Percentiles rank a stretch among this genome's conserved stretches.
These are phyloP conservation scores for Oikopleura vanhoeffeni DNA, from an alignment of 23 tunicate genomes.

Conservation along the genomic window DNA sequence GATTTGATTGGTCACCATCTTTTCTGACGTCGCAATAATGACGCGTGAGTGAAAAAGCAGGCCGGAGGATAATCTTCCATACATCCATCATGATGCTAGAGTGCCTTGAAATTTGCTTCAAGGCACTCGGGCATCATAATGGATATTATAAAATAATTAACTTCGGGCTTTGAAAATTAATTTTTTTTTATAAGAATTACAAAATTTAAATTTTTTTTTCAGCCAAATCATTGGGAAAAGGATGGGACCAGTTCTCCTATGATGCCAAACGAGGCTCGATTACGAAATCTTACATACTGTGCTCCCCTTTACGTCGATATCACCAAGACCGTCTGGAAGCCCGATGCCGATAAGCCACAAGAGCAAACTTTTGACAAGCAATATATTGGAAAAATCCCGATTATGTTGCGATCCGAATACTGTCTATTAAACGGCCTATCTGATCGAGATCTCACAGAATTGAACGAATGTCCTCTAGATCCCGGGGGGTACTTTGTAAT, in stretches of 20 bases:
- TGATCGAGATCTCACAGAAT: slow-evolving; percentile 92
- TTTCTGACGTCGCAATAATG: too few relatives aligned
- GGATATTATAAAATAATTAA: too few relatives aligned
- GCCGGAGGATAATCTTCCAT: too few relatives aligned
- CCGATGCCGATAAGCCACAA: slow-evolving; percentile 28
- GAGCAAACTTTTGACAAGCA: slow-evolving; percentile 63
- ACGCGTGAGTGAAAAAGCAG: too few relatives aligned
- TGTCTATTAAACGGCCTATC: slow-evolving; percentile 81
- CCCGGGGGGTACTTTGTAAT: slow-evolving; percentile 99
- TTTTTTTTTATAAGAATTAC: too few relatives aligned
- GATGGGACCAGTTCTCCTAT: slow-evolving; percentile 90
- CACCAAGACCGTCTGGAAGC: slow-evolving; percentile 55
- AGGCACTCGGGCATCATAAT: too few relatives aligned
- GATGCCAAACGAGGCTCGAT: slow-evolving; percentile 99
- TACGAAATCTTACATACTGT: slow-evolving; percentile 77
- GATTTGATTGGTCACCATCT: too few relatives aligned
- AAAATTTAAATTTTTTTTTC: too few relatives aligned
- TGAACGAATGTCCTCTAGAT: slow-evolving; percentile 94
- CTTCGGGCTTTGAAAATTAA: too few relatives aligned
- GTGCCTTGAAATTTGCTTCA: too few relatives aligned
- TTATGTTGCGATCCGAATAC: slow-evolving; percentile 88
- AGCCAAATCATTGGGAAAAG: slow-evolving; percentile 98
- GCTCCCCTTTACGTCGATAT: slow-evolving; percentile 96
- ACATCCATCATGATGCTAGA: too few relatives aligned
- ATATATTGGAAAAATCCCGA: slow-evolving; percentile 95